phyloP scores from a whole-genome alignment of 2,888 invertebrate species.

The Arctia plantaginis region DNA sequence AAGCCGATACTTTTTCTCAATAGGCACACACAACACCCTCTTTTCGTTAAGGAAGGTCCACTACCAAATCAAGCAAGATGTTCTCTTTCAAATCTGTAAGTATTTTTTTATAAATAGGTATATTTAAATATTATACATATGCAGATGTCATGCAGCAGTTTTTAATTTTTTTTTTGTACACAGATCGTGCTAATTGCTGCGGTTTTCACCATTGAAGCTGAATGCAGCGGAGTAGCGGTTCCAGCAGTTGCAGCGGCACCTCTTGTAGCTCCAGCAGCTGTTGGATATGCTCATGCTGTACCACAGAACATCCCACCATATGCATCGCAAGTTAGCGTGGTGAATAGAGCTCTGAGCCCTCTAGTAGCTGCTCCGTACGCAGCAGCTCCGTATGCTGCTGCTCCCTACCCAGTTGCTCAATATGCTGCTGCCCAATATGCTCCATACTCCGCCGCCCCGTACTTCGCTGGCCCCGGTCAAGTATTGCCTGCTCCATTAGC shows the following conservation, averaged over 20 bases:
- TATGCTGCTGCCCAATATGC: constrained; percentile 51
- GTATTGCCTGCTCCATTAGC: constrained; percentile 48
- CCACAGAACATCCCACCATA: constrained; percentile 88
- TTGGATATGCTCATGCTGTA: constrained; percentile 86
- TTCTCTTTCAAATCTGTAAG: constrained; percentile 84
- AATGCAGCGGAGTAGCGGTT: constrained; percentile 73
- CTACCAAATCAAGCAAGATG: constrained; percentile 77
- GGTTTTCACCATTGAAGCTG: constrained; percentile 70
- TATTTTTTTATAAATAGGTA: not conserved
- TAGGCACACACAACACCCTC: constrained; percentile 78
- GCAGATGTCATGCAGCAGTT: not conserved
- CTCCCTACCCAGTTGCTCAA: constrained; percentile 42
- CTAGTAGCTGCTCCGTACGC: constrained; percentile 55
- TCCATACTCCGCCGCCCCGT: constrained; percentile 44
- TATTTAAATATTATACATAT: not conserved
- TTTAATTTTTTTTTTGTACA: constrained; percentile 53
- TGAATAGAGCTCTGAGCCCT: constrained; percentile 77
- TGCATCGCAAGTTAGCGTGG: constrained; percentile 87
- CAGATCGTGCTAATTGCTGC: constrained; percentile 81
- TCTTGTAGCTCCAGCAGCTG: constrained; percentile 83
- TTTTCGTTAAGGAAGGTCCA: constrained; percentile 80
- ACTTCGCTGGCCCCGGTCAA: constrained; percentile 54
- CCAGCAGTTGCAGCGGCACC: constrained; percentile 71
- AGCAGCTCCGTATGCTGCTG: constrained; percentile 50
- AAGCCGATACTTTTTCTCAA: constrained; percentile 69